Base-by-base conservation (phyloP, 2,888 invertebrate genomes). In the Malacosoma neustria region DNA sequence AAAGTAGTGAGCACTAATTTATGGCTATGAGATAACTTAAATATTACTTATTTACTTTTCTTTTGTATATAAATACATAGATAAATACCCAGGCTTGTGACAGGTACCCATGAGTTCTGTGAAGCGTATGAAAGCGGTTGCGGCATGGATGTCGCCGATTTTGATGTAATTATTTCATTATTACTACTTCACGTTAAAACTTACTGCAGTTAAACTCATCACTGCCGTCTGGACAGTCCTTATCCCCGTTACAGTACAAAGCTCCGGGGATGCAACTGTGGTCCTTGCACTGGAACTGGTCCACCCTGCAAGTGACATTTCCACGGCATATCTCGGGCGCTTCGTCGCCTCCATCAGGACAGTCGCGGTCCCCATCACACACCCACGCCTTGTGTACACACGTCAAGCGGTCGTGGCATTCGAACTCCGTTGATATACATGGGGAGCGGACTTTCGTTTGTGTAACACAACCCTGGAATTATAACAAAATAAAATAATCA, bases 231-330 rank as follows among this genome's bases (percentile, higher is more conserved):
- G 88, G 73, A 59, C 97, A 97, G 54, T 97, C 96, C 13, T 87
- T 72, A 34, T 90, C 88, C 0, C 95, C 95, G 46, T 95, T 92
- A 72, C 97, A 97, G 53, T 91, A 91, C 46, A 95, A 79, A 48
- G 93, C 90, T 1, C 93, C 94, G 33, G 93, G 89, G 44, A 95
- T 94, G 60, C 95, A 95, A 46, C 90, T 90, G 43, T 89, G 89
- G 79, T 94, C 92, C 34, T 88, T 89, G 70, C 97, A 97, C 61
- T 93, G 93, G 72, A 95, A 97, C 74, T 96, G 95, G 80, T 96
- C 95, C 0, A 91, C 85, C 33, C 93, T 87, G 75, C 97, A 97
- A 14, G 93, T 93, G 52, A 92, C 77, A 58, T 92, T 93, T 33
- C 88, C 89, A 51, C 94, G 91, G 57, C 89, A 87, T 33, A 86